Base-by-base conservation (phyloP, 1,140 invertebrate species). In the Tetramorium simillimum region DNA sequence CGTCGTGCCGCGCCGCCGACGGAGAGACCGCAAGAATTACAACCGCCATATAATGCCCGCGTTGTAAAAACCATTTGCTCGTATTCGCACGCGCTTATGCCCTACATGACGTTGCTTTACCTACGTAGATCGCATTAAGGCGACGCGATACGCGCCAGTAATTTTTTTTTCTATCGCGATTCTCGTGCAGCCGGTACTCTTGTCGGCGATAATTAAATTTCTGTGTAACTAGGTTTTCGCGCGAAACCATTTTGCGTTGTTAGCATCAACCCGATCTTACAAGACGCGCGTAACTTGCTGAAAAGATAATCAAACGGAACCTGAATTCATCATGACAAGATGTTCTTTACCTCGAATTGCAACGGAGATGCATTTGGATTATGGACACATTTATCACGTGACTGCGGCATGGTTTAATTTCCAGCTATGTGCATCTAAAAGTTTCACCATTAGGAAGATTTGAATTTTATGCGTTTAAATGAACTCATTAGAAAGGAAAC, bases 401-500 rank as follows among this genome's bases (percentile, higher is more conserved):
- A 84, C 80, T 60, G 40, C 53, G 43, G 53, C 28, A 73, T 73
- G 53, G 53, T 84, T 84, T 75, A 73, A 84, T 84, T 84, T 73
- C 80, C 53, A 84, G 69, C 69, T 73, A 60, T 75, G 80, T 37
- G 80, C 80, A 84, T 84, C 69, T 84, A 37, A 75, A 75, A 84
- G 69, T 75, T 84, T 37, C 14, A 69, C 28, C 72, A 84, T 84
- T 84, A 84, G 80, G 80, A 84, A 84, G 69, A 84, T 84, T 72
- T 84, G 69, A 84, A 84, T 84, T 84, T 84, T 84, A 84, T 60
- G 80, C 80, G 80, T 84, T 84, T 73, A 84, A 84, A 84, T 84
- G 69, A 84, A 84, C 80, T 84, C 80, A 84, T 84, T 84, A 84
- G 80, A 75, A 46, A 72, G 53, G 40, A 73, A 84, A 73, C 70